Conservation (phyloP, 2,113 vertebrate species). For the Tricholaema leucomelas region DNA sequence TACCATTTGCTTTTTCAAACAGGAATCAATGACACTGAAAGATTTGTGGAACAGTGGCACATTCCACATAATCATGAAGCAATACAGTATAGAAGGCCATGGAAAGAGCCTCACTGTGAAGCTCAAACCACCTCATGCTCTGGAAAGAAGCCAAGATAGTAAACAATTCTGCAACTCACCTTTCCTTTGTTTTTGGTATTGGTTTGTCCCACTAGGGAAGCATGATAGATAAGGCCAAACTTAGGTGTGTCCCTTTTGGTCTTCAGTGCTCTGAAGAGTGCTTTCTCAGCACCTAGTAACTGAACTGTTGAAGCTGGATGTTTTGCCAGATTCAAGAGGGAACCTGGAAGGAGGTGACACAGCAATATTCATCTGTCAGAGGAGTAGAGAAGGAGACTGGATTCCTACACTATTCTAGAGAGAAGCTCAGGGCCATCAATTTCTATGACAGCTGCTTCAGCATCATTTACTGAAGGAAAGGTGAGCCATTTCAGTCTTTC, state of each 20-base stretch:
- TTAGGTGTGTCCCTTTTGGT: conserved; percentile 95
- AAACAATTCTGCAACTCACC: conserved; percentile 68
- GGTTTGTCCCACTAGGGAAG: conserved; percentile 94
- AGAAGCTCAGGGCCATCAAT: background rate
- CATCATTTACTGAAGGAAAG: background rate
- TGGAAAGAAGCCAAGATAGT: background rate
- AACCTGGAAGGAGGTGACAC: conserved; percentile 76
- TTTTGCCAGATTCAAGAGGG: conserved; percentile 95
- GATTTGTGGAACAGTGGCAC: background rate
- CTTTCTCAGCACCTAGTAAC: conserved; percentile 96
- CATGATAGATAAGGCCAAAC: conserved; percentile 97
- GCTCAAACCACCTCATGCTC: background rate
- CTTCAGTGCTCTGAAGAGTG: conserved; percentile 95
- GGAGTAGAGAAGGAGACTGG: background rate
- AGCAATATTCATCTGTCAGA: background rate
- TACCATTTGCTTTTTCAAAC: background rate
- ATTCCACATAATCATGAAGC: background rate
- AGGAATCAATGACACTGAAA: background rate
- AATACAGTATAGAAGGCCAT: background rate
- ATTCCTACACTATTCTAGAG: background rate
- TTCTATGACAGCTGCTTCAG: background rate
- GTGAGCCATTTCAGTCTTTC: background rate
- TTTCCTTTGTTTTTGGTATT: conserved; percentile 97
- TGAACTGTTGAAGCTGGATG: conserved; percentile 98
- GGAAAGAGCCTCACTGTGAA: background rate